A percentile compares a stretch with the other conserved stretches of the same genome.
Conservation (phyloP, 2,888 invertebrate species). For the Hirtodrosophila confusa region DNA sequence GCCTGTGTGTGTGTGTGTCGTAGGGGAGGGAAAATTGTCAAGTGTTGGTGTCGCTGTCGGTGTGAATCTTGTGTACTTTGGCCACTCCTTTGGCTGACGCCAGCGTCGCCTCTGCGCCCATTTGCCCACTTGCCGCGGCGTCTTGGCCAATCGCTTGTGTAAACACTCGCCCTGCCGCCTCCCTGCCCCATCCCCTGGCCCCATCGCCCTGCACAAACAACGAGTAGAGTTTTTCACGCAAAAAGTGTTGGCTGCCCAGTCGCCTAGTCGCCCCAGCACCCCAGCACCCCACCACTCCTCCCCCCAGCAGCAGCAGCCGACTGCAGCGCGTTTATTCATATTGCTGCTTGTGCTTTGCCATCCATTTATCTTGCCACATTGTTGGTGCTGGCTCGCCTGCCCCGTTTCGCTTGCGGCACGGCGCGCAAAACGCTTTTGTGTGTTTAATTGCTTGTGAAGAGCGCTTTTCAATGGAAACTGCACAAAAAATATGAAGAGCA, state of each 20-base stretch:
- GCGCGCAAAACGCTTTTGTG: constrained; percentile 81
- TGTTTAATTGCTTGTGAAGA: constrained; percentile 83
- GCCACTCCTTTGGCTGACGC: constrained; percentile 82
- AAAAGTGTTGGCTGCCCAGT: constrained; percentile 71
- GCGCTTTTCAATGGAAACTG: constrained; percentile 80
- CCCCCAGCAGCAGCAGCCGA: neutral
- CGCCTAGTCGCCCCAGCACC: constrained; percentile 25
- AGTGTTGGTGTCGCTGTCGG: constrained; percentile 74
- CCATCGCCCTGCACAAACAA: constrained; percentile 20
- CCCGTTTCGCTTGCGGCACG: constrained; percentile 68
- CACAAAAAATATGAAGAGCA: constrained; percentile 32
- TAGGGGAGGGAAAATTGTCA: constrained; percentile 60
- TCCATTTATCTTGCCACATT: constrained; percentile 77
- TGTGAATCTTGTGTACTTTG: constrained; percentile 84
- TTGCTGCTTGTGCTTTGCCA: constrained; percentile 68
- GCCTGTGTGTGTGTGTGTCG: constrained; percentile 14
- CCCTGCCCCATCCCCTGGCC: neutral
- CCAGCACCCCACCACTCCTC: neutral
- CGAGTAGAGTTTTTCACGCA: constrained; percentile 68
- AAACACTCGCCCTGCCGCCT: constrained; percentile 71
- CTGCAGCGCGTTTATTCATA: constrained; percentile 70
- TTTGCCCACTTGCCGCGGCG: constrained; percentile 39
- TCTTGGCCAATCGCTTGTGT: constrained; percentile 84
- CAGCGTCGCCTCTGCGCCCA: constrained; percentile 6
- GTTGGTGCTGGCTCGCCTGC: constrained; percentile 42